phyloP scores from a whole-genome alignment of 2,888 invertebrate species.

The Junonia oenone region DNA sequence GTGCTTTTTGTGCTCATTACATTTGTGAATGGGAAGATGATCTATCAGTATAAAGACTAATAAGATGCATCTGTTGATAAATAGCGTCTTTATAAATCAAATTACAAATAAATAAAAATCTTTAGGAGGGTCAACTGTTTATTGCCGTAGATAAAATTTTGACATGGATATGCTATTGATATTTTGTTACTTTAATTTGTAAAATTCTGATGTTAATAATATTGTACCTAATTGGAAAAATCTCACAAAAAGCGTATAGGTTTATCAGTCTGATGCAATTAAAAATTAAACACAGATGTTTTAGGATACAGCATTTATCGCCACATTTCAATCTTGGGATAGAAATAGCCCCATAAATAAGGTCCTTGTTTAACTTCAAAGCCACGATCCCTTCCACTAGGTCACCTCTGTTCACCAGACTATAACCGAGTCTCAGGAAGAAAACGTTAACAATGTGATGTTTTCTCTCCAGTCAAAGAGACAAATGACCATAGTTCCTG shows the following conservation, averaged over 20 bases:
- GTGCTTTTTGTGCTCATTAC: constrained; percentile 17
- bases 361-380: neutral
- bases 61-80: too few species aligned
- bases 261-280: too few species aligned
- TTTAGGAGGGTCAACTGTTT: too few species aligned
- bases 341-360: neutral
- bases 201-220: too few species aligned
- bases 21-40: neutral
- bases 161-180: too few species aligned
- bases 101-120: too few species aligned
- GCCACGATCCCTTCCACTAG: neutral
- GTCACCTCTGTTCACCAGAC: neutral
- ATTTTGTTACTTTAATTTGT: too few species aligned
- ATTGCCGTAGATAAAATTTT: too few species aligned
- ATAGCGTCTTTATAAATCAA: too few species aligned
- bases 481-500: constrained; percentile 30
- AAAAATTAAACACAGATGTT: neutral
- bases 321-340: neutral
- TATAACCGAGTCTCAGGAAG: neutral
- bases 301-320: neutral
- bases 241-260: too few species aligned
- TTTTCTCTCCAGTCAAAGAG: constrained; percentile 23
- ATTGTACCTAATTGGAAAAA: too few species aligned
- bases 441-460: constrained; percentile 14
- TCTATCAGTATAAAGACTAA: neutral